Evolutionary conservation across 2,797 vertebrate genomes (phyloP).

Genomic region (Enteromius anoplus): DNA sequence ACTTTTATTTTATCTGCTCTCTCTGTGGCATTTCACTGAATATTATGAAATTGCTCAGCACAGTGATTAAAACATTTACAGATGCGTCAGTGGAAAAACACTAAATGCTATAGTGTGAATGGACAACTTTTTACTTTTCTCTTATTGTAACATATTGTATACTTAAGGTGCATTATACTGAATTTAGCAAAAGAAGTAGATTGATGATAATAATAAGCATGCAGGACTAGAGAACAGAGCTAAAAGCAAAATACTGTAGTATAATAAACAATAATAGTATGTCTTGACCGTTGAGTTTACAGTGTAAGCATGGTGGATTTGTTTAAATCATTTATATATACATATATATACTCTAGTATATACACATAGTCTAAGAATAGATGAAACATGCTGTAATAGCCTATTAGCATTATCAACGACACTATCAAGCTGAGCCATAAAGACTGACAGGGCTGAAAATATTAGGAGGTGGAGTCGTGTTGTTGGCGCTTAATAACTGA

Average conservation of each 20-base stretch:
- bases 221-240: background rate
- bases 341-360: background rate
- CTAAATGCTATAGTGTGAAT: background rate
- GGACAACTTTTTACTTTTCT: background rate
- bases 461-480: conserved; percentile 3
- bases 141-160: background rate
- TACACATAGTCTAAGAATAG: background rate
- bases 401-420: conserved; percentile 50
- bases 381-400: conserved; percentile 19
- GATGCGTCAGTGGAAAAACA: background rate
- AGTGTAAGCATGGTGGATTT: conserved; percentile 24
- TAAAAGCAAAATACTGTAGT: background rate
- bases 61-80: background rate
- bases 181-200: background rate
- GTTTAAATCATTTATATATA: background rate
- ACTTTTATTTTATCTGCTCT: background rate
- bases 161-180: background rate
- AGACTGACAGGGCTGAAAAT: conserved; percentile 24
- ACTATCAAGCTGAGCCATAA: conserved; percentile 23
- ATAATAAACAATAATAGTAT: background rate
- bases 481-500: background rate
- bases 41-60: background rate
- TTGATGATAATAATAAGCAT: background rate
- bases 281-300: background rate
- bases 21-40: background rate